Percentiles rank a stretch among this genome's conserved stretches.
phyloP scores from a whole-genome alignment of 2,113 vertebrate genomes.

The Hyaena hyaena region DNA sequence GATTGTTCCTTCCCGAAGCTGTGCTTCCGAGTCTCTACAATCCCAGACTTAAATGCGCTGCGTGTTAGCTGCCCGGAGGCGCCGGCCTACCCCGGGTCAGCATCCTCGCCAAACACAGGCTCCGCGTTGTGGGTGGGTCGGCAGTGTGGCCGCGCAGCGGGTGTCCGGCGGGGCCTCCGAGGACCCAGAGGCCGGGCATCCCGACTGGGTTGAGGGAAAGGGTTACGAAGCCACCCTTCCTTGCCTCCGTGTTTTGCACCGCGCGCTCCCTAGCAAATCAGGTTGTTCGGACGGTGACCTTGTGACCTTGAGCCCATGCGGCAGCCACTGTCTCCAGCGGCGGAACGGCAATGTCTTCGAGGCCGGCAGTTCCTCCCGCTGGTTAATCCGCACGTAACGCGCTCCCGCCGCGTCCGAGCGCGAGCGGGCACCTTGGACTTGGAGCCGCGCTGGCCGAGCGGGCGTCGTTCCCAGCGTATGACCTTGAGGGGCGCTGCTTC shows the following conservation, averaged over 20 bases:
- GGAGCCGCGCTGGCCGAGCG: not conserved
- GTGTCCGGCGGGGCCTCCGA: not conserved
- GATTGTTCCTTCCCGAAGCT: not conserved
- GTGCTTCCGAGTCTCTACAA: not conserved
- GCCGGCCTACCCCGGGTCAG: no score
- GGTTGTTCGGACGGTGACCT: not conserved
- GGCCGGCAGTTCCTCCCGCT: not conserved
- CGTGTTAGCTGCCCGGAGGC: not conserved
- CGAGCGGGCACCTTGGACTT: not conserved
- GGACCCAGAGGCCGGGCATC: not conserved
- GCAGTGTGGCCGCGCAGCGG: not conserved
- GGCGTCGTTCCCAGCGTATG: not conserved
- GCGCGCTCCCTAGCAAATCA: not conserved
- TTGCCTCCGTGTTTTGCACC: not conserved
- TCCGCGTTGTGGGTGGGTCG: not conserved
- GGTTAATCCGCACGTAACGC: conserved; percentile 55
- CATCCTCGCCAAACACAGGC: not conserved
- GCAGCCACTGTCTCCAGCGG: not conserved
- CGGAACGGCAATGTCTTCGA: not conserved
- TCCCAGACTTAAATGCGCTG: not conserved
- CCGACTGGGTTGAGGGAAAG: not conserved
- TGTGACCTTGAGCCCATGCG: not conserved
- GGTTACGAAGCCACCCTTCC: not conserved
- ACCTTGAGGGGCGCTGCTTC: not conserved
- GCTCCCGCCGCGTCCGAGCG: no score